Base-by-base conservation (phyloP, 2,888 invertebrate genomes). In the Thymelicus lineola region DNA sequence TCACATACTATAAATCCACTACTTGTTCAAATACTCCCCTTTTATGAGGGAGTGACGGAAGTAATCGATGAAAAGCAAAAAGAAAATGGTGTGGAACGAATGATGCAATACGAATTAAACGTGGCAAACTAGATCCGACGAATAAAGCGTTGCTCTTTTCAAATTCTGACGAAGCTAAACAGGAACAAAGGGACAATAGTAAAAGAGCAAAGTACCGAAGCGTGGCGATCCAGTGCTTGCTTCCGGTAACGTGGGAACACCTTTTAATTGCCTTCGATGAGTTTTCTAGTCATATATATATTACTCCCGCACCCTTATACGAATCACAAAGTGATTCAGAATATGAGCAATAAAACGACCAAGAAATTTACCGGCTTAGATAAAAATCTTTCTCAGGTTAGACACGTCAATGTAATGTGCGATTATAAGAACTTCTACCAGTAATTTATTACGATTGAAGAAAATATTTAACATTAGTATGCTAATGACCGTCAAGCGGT, bases 171-270 rank as follows among this genome's bases (percentile, higher is more conserved):
- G 85, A 79, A 84, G 83, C 81, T 85, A 84, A 86, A 82, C 86
- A 86, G 82, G 84, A 85, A 90, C 90, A 90, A 89, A 83, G 86
- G 85, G 87, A 87, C 88, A 89, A 91, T 89, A 87, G 85, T 87
- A 82, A 82, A 88, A 89, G 88, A 88, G 87, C 85, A 82, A 85
- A 88, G 91, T 89, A 91, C 86, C 86, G 89, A 80, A 90, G 90
- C 92, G 90, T 90, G 88, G 90, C 90, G 82, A 87, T 89, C 85
- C 79, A 86, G 83, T 80, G 80, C 81, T 80, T 75, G 83, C 83
- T 89, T 91, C 92, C 90, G 87, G 85, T 81, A 82, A 87, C 91
- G 91, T 93, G 91, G 89, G 92, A 93, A 91, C 83, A 84, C 82
- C 86, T 85, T 86, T 86, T 84, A 53, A 86, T 84, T 79, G 77